phyloP scores from a whole-genome alignment of 1,140 invertebrate species.

The Drosophila nebulosa region DNA sequence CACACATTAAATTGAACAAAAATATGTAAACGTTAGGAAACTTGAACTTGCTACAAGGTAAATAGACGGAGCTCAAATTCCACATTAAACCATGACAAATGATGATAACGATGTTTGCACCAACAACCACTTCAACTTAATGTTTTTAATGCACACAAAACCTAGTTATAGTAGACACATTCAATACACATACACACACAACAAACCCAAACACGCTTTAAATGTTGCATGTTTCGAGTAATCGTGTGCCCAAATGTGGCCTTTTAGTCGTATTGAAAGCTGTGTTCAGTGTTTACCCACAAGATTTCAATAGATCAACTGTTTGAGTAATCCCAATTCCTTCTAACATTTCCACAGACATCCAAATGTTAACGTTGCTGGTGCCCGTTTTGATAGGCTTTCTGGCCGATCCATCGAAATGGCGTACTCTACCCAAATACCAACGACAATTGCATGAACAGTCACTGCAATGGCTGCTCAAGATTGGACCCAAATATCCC shows the following conservation, averaged over 20 bases:
- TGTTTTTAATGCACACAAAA: conserved; percentile 40
- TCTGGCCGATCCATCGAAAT: conserved; percentile 86
- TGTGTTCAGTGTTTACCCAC: conserved; percentile 10
- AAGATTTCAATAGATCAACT: not conserved
- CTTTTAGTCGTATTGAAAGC: not conserved
- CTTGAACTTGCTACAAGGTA: conserved; percentile 81
- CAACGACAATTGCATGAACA: conserved; percentile 90
- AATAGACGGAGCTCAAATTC: conserved; percentile 50
- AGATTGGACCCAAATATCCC: conserved; percentile 94
- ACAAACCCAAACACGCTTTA: conserved; percentile 44
- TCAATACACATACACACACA: not conserved
- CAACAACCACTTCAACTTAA: no score
- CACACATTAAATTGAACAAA: conserved; percentile 24
- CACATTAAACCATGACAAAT: conserved; percentile 26
- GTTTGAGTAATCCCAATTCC: not conserved
- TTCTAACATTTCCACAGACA: conserved; percentile 83
- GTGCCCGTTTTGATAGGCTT: conserved; percentile 94
- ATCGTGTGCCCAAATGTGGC: not conserved
- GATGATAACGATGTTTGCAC: conserved; percentile 3
- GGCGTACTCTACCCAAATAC: conserved; percentile 85
- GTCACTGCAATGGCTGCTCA: conserved; percentile 92
- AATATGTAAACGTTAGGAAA: conserved; percentile 68
- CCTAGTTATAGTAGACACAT: conserved; percentile 17
- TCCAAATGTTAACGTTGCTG: conserved; percentile 92
- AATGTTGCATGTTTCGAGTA: conserved; percentile 60